Percentiles rank a stretch among this genome's conserved stretches.
phyloP scores from a whole-genome alignment of 2,113 vertebrate species.

The Pachyramphus minor region DNA sequence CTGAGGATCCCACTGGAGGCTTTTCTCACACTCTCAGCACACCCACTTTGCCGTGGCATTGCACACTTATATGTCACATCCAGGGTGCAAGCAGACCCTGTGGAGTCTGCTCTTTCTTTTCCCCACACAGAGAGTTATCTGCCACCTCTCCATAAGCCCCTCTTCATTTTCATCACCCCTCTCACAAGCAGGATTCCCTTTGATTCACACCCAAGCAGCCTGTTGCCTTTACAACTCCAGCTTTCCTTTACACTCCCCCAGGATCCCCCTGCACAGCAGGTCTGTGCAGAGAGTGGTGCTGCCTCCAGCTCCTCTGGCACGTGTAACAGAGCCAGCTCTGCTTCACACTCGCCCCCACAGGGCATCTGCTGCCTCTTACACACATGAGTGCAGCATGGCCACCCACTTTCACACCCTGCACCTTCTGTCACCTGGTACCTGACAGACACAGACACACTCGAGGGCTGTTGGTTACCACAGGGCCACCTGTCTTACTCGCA shows the following conservation, averaged over 20 bases:
- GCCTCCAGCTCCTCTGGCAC: background rate
- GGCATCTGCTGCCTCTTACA: background rate
- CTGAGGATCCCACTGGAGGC: background rate
- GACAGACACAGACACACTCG: background rate
- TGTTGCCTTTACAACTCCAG: background rate
- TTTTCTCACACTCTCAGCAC: background rate
- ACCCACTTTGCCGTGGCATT: background rate
- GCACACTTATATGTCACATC: background rate
- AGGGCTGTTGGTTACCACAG: background rate
- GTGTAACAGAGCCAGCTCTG: background rate
- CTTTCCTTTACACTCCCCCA: background rate
- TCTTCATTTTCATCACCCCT: background rate
- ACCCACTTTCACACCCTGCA: background rate
- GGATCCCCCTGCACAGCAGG: accelerated
- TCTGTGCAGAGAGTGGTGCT: background rate
- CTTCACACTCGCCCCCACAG: background rate
- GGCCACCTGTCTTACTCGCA: background rate
- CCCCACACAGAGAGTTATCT: background rate
- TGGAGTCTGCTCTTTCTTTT: background rate
- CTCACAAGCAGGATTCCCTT: background rate
- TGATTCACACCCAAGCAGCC: background rate
- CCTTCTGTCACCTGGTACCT: background rate
- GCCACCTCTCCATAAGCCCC: background rate
- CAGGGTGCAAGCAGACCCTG: accelerated
- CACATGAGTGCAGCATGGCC: accelerated